These are phyloP conservation scores for Lepilemur ruficaudatus DNA, from an alignment of 2,797 vertebrate genomes.

Conservation along the genomic window DNA sequence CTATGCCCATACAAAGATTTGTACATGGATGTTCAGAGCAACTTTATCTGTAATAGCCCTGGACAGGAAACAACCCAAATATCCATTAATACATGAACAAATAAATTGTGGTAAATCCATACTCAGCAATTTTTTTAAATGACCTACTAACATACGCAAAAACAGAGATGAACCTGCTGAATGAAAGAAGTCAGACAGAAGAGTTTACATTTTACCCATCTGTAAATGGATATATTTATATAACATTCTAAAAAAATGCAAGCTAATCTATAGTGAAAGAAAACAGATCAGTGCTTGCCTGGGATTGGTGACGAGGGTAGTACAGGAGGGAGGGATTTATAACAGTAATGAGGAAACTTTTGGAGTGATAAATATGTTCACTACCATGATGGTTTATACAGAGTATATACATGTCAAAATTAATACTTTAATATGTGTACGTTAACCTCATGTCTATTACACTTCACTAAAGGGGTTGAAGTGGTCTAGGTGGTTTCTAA, in stretches of 20 bases:
- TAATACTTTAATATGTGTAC: not conserved
- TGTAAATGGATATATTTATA: not conserved
- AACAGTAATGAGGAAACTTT: not conserved
- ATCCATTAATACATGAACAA: not conserved
- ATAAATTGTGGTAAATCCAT: not conserved
- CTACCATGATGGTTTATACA: not conserved
- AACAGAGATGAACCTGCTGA: not conserved
- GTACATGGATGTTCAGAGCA: not conserved
- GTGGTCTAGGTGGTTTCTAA: not conserved
- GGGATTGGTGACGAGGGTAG: not conserved
- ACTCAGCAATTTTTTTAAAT: not conserved
- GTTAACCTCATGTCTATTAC: not conserved
- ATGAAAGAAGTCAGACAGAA: not conserved
- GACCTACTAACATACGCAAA: not conserved
- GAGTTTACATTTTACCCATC: not conserved
- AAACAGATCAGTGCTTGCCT: not conserved
- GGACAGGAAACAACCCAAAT: not conserved
- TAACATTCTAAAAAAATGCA: not conserved
- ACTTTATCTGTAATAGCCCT: not conserved
- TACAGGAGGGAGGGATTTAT: not conserved
- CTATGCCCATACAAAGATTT: not conserved
- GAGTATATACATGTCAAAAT: not conserved
- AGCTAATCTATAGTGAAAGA: not conserved
- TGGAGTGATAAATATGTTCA: not conserved
- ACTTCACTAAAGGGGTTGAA: not conserved